Evolutionary conservation across 1,140 invertebrate genomes (phyloP).

Genomic region (Camponotus pennsylvanicus): DNA sequence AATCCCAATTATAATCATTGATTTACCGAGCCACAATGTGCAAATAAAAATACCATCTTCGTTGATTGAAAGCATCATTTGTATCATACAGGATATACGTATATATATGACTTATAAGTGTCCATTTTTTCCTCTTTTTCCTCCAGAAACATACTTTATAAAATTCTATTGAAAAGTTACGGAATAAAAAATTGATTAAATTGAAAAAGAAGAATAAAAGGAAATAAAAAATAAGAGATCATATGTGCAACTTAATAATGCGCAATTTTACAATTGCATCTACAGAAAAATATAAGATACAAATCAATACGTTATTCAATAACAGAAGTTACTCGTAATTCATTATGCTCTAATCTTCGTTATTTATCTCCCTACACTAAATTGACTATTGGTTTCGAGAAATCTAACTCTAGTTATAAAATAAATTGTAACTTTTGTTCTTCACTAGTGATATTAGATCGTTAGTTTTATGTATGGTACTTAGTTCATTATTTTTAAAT

Average conservation of each 20-base stretch:
- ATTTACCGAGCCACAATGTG: conserved; percentile 43
- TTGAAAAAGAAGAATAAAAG: conserved; percentile 37
- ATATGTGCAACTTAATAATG: conserved; percentile 52
- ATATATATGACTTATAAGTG: conserved; percentile 41
- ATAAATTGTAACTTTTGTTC: conserved; percentile 78
- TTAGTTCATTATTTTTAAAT: conserved; percentile 75
- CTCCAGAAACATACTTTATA: conserved; percentile 35
- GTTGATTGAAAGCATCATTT: conserved; percentile 78
- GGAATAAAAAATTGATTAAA: conserved; percentile 20
- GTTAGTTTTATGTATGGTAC: conserved; percentile 68
- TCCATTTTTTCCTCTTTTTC: too few relatives aligned
- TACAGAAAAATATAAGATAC: conserved; percentile 44
- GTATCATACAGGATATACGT: conserved; percentile 4
- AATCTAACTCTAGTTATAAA: conserved; percentile 77
- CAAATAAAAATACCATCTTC: conserved; percentile 61
- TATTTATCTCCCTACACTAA: conserved; percentile 74
- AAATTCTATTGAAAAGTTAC: conserved; percentile 41
- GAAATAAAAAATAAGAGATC: conserved; percentile 63
- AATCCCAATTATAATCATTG: conserved; percentile 50
- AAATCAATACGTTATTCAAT: conserved; percentile 37
- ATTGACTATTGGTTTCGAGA: conserved; percentile 79
- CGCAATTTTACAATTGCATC: conserved; percentile 21
- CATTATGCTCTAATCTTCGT: conserved; percentile 49
- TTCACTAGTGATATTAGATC: conserved; percentile 74
- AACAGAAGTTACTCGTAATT: conserved; percentile 59